These are phyloP conservation scores for Lottia gigantea DNA, from an alignment of 2,888 invertebrate species.

Conservation along the genomic window DNA sequence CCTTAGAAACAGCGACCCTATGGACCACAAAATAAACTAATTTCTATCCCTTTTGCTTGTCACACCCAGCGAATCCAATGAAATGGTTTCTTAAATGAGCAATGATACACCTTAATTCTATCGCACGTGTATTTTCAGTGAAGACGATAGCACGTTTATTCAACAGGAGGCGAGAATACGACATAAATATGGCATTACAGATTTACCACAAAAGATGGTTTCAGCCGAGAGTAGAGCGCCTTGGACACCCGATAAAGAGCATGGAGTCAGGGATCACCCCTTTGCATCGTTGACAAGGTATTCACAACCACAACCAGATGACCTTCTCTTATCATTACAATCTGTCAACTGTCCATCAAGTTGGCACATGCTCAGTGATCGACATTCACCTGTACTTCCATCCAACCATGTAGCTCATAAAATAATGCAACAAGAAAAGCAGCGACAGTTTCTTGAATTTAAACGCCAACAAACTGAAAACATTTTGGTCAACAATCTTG, in stretches of 20 bases:
- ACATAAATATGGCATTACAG: slow-evolving; percentile 42
- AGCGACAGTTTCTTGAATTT: slow-evolving; percentile 44
- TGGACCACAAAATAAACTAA: too few species aligned
- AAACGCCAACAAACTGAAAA: slow-evolving; percentile 35
- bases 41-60: too few species aligned
- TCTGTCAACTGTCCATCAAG: slow-evolving; percentile 47
- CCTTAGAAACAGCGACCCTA: too few species aligned
- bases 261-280: not conserved
- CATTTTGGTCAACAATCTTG: not conserved
- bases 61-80: too few species aligned
- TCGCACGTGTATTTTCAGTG: slow-evolving; percentile 36
- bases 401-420: slow-evolving; percentile 52
- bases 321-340: slow-evolving; percentile 31
- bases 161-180: slow-evolving; percentile 52
- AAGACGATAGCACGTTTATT: slow-evolving; percentile 56
- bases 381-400: slow-evolving; percentile 59
- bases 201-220: slow-evolving; percentile 28
- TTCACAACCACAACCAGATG: slow-evolving; percentile 23
- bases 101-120: too few species aligned
- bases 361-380: slow-evolving; percentile 51
- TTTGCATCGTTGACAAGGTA: not conserved
- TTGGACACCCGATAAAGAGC: not conserved
- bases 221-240: not conserved
- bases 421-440: slow-evolving; percentile 44
- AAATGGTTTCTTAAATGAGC: too few species aligned